A percentile compares a stretch with the other conserved stretches of the same genome.
phyloP scores from a whole-genome alignment of 2,113 vertebrate genomes.

The Piprites chloris region DNA sequence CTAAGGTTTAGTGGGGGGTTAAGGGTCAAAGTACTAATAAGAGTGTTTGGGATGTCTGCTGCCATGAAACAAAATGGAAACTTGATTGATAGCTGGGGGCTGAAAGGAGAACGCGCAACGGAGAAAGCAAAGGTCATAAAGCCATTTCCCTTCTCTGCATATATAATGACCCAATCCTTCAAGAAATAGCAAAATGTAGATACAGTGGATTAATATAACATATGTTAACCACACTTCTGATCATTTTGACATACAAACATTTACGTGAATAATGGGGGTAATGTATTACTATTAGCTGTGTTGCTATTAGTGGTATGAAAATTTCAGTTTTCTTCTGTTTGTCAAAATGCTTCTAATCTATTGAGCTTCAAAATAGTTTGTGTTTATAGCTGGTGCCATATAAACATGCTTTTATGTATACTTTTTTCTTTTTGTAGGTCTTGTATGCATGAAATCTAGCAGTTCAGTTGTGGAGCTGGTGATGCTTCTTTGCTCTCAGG shows the following conservation, averaged over 20 bases:
- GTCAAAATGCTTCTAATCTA: background rate
- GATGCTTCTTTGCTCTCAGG: slow-evolving; percentile 99
- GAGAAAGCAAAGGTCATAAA: slow-evolving; percentile 86
- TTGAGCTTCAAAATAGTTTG: background rate
- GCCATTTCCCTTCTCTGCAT: slow-evolving; percentile 83
- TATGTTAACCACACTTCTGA: slow-evolving; percentile 81
- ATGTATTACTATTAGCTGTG: background rate
- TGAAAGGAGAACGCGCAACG: slow-evolving; percentile 76
- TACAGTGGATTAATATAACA: slow-evolving; percentile 88
- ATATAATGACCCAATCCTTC: slow-evolving; percentile 77
- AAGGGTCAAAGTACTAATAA: slow-evolving; percentile 95
- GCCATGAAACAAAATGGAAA: slow-evolving; percentile 99
- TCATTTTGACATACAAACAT: slow-evolving; percentile 81
- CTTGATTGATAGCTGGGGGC: slow-evolving; percentile 96
- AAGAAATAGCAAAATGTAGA: slow-evolving; percentile 72
- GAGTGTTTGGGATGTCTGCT: slow-evolving; percentile 98
- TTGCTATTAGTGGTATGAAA: background rate
- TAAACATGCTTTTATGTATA: background rate
- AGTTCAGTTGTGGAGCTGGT: slow-evolving; percentile 98
- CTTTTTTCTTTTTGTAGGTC: slow-evolving; percentile 73
- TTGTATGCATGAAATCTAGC: slow-evolving; percentile 98
- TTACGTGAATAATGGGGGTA: slow-evolving; percentile 74
- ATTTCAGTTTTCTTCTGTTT: background rate
- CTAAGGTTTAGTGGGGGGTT: slow-evolving; percentile 86
- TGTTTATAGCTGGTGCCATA: background rate